Conservation (phyloP, 1,140 invertebrate species). For the Pachyrhynchus sulphureomaculatus region DNA sequence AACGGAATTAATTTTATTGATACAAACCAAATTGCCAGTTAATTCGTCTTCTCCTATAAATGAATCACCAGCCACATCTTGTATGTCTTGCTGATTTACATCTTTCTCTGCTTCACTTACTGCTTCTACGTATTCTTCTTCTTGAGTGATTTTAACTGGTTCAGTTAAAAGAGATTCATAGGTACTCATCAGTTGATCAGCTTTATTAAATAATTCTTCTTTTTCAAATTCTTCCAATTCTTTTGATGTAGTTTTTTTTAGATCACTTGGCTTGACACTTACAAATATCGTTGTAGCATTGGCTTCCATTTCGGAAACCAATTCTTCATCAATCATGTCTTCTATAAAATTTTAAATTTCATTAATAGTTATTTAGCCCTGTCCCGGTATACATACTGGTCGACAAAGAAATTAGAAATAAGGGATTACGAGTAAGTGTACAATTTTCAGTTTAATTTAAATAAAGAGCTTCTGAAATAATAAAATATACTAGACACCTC, state of each 20-base stretch:
- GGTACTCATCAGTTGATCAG: conserved; percentile 8
- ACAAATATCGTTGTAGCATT: conserved; percentile 9
- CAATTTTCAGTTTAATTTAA: no score
- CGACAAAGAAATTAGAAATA: no score
- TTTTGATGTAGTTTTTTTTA: conserved; percentile 1
- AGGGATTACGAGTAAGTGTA: no score
- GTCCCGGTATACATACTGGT: no score
- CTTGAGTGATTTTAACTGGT: neutral
- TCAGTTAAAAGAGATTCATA: conserved; percentile 6
- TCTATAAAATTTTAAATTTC: no score
- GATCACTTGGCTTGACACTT: neutral
- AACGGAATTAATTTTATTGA: no score
- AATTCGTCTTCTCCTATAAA: no score
- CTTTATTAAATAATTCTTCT: conserved; percentile 11
- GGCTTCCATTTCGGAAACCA: conserved; percentile 12
- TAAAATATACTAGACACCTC: no score
- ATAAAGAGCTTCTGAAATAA: no score
- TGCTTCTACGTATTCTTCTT: neutral
- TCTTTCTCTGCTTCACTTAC: neutral
- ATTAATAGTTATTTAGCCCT: no score
- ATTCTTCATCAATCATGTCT: neutral
- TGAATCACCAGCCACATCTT: no score
- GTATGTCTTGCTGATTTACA: neutral
- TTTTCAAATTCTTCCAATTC: conserved; percentile 8
- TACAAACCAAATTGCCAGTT: no score